Evolutionary conservation across 2,113 vertebrate species (phyloP).

Genomic region (Macroglossus sobrinus): DNA sequence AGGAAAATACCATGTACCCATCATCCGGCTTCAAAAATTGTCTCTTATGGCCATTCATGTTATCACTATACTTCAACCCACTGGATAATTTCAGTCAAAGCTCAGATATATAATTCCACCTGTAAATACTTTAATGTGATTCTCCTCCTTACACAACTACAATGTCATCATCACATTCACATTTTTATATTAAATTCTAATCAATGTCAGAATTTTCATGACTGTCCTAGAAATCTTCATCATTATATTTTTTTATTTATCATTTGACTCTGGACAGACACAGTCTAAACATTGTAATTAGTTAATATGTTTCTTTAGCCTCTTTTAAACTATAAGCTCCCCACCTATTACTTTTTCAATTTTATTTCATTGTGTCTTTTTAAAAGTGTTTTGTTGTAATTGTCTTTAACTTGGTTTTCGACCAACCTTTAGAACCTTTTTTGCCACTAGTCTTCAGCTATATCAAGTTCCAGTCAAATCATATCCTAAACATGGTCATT

Average conservation of each 20-base stretch:
- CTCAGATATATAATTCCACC: not conserved
- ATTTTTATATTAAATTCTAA: not conserved
- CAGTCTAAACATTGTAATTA: not conserved
- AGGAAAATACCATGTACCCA: not conserved
- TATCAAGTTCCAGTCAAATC: not conserved
- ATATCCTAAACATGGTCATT: not conserved
- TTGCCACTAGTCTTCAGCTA: not conserved
- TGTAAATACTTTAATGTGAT: not conserved
- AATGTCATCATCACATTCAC: not conserved
- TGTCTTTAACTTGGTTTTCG: not conserved
- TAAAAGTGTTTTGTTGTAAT: not conserved
- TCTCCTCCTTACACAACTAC: not conserved
- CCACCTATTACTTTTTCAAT: not conserved
- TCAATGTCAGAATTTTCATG: not conserved
- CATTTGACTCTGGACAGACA: not conserved
- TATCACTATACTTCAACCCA: not conserved
- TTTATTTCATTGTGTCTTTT: not conserved
- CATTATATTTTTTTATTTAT: not conserved
- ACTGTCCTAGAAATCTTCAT: not conserved
- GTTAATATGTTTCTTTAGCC: not conserved
- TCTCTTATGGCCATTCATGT: not conserved
- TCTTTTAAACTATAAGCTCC: not conserved
- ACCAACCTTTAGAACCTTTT: not conserved
- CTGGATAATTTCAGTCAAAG: not conserved
- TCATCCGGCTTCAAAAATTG: not conserved